phyloP scores from a whole-genome alignment of 2,797 vertebrate genomes.

The Leucoraja ocellata region DNA sequence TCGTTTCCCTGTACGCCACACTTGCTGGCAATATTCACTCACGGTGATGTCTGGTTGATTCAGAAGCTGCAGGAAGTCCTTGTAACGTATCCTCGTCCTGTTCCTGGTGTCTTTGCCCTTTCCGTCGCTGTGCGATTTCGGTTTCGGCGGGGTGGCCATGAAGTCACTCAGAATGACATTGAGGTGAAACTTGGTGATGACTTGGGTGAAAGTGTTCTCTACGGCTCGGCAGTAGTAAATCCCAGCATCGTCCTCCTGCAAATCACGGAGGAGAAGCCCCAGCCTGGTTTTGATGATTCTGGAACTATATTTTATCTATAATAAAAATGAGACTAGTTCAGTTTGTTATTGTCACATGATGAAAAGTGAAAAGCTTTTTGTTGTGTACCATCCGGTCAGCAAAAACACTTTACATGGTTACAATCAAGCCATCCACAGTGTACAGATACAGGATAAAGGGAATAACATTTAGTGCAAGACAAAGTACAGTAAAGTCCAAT shows the following conservation, averaged over 20 bases:
- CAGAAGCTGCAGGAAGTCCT: slow-evolving; percentile 20
- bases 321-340: background rate
- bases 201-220: slow-evolving; percentile 29
- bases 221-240: slow-evolving; percentile 29
- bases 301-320: slow-evolving; percentile 16
- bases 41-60: slow-evolving; percentile 21
- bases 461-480: too few species aligned
- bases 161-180: slow-evolving; percentile 32
- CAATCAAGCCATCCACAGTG: too few species aligned
- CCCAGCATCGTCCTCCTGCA: slow-evolving; percentile 23
- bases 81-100: slow-evolving; percentile 5
- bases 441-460: too few species aligned
- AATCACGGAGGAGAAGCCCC: slow-evolving; percentile 20
- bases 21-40: slow-evolving; percentile 28
- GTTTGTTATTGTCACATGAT: too few species aligned
- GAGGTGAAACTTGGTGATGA: slow-evolving; percentile 19
- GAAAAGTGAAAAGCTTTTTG: too few species aligned
- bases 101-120: background rate
- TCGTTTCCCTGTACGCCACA: slow-evolving; percentile 7
- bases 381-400: too few species aligned
- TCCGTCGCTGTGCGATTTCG: background rate
- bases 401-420: too few species aligned
- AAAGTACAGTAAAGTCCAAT: too few species aligned
- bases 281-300: slow-evolving; percentile 32
- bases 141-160: background rate